Base-by-base conservation (phyloP, 2,113 vertebrate species). In the Xenopus borealis region DNA sequence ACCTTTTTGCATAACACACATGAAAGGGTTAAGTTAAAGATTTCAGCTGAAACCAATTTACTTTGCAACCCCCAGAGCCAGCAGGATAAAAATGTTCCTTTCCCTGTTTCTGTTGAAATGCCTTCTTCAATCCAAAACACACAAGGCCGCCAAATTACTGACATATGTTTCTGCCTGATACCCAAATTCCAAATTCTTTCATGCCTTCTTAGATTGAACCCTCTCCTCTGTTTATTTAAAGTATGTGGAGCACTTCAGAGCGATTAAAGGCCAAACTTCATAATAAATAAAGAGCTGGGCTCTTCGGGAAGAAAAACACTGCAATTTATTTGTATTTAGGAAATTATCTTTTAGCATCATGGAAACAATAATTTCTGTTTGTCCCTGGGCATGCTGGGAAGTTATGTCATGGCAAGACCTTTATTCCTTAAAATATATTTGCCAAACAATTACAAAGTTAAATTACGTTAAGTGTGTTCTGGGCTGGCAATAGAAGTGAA, bases 1-100 rank as follows among this genome's bases (percentile, higher is more conserved):
- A 40, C 33, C 33, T 2, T 40, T 40, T 40, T 40, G 33, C 6
- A 3, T 40, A 9, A 40, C 33, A 9, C 33, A 40, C 7, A 27
- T 92, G 92, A 92, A 92, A 87, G 90, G 91, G 93, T 91, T 92
- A 93, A 93, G 88, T 76, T 80, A 90, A 88, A 91, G 87, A 81
- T 90, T 94, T 95, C 95, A 96, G 95, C 95, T 96, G 95, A 95
- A 95, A 96, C 93, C 94, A 95, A 96, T 95, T 96, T 96, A 84
- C 90, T 93, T 88, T 86, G 52, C 89, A 94, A 91, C 85, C 95
- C 94, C 94, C 94, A 94, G 94, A 57, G 27, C 94, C 93, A 94
- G 93, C 90, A 88, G 92, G 93, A 93, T 93, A 93, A 91, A 91
- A 92, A 91, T 95, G 94, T 94, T 92, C 93, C 94, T 92, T 92